phyloP scores from a whole-genome alignment of 2,797 vertebrate genomes.

The Myripristis murdjan region DNA sequence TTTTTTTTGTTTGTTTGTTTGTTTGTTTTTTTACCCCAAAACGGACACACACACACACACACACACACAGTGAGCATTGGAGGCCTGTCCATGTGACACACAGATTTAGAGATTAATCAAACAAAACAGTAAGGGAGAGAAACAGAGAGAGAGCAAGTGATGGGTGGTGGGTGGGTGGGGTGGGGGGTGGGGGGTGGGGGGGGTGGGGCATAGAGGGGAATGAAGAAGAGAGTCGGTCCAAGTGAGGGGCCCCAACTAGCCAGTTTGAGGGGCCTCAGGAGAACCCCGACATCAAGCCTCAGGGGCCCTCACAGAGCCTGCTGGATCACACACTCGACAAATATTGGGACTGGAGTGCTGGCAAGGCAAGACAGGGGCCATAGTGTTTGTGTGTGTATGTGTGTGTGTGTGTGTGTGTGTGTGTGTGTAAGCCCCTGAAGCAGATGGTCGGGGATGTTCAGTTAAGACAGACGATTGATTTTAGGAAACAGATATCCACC shows the following conservation, averaged over 20 bases:
- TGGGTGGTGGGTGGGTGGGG: background rate
- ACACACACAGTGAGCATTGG: slow-evolving; percentile 39
- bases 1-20: too few species aligned
- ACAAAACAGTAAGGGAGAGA: slow-evolving; percentile 78
- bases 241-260: slow-evolving; percentile 60
- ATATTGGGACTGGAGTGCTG: slow-evolving; percentile 92
- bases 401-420: slow-evolving; percentile 43
- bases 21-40: too few species aligned
- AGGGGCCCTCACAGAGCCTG: slow-evolving; percentile 85
- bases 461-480: slow-evolving; percentile 94
- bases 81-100: slow-evolving; percentile 79
- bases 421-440: slow-evolving; percentile 85
- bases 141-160: slow-evolving; percentile 61
- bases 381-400: slow-evolving; percentile 32
- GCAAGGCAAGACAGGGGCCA: slow-evolving; percentile 52
- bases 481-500: slow-evolving; percentile 92
- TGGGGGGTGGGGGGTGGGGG: slow-evolving; percentile 64
- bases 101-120: slow-evolving; percentile 89
- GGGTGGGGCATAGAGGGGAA: too few species aligned
- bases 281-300: slow-evolving; percentile 70
- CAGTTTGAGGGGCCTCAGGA: slow-evolving; percentile 79
- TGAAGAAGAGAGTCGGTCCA: slow-evolving; percentile 60
- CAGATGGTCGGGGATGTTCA: slow-evolving; percentile 98
- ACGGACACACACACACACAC: slow-evolving; percentile 35
- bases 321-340: slow-evolving; percentile 92